These are phyloP conservation scores for Telmatherina bonti DNA, from an alignment of 2,797 vertebrate species.

Conservation along the genomic window DNA sequence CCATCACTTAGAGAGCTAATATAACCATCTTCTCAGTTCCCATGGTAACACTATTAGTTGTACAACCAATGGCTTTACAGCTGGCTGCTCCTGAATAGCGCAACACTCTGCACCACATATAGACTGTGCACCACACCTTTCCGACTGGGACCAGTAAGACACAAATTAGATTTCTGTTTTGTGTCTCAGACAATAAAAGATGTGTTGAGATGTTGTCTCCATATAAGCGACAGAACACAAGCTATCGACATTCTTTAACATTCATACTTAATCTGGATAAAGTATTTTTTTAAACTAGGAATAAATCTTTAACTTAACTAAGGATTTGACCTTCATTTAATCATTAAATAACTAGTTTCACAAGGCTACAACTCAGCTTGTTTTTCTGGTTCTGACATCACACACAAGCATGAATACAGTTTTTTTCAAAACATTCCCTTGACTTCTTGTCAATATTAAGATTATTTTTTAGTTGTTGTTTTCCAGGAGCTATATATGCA, in stretches of 20 bases:
- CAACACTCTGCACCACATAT: too few species aligned
- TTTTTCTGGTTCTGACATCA: too few species aligned
- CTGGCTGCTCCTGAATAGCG: background rate
- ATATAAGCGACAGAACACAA: background rate
- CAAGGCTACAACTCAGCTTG: background rate
- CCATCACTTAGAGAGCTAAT: slow-evolving; percentile 3
- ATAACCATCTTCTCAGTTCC: slow-evolving; percentile 4
- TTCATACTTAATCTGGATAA: background rate
- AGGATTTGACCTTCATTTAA: background rate
- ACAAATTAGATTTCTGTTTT: background rate
- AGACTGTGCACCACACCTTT: background rate
- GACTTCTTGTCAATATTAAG: background rate
- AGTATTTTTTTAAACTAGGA: background rate
- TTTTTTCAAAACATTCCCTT: too few species aligned
- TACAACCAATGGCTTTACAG: background rate
- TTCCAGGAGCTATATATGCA: too few species aligned
- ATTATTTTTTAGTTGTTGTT: too few species aligned
- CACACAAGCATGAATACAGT: too few species aligned
- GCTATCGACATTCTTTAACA: background rate
- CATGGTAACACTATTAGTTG: background rate
- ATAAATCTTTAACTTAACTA: background rate
- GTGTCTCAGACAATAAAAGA: slow-evolving; percentile 6
- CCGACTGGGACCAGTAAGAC: slow-evolving; percentile 9
- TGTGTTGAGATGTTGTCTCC: background rate
- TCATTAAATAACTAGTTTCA: background rate